Percentiles rank a stretch among this genome's conserved stretches.
Conservation (phyloP, 2,797 vertebrate species). For the Myotis myotis region DNA sequence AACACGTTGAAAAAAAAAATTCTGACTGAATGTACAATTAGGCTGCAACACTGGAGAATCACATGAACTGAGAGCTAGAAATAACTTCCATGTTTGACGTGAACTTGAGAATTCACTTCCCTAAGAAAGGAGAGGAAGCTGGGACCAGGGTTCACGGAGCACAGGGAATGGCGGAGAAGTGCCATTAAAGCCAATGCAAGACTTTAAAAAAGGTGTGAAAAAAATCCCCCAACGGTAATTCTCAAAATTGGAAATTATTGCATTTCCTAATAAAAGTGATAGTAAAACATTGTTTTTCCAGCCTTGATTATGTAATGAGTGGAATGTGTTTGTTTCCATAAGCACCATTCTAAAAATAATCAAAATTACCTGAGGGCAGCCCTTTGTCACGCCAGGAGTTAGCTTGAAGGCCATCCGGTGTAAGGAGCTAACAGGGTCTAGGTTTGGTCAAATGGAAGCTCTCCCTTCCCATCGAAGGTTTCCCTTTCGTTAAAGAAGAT, state of each 20-base stretch:
- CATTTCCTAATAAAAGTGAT: constrained; percentile 64
- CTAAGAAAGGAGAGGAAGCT: background rate
- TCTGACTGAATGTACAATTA: constrained; percentile 37
- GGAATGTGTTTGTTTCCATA: constrained; percentile 65
- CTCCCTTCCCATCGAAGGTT: background rate
- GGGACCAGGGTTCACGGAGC: background rate
- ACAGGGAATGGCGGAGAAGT: background rate
- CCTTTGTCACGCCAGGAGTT: constrained; percentile 47
- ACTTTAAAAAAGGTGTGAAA: background rate
- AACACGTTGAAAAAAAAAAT: constrained; percentile 12
- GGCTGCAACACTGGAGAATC: background rate
- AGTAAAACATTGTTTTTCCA: constrained; percentile 64
- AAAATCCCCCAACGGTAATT: background rate
- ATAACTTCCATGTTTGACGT: background rate
- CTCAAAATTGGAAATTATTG: constrained; percentile 67
- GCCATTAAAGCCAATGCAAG: background rate
- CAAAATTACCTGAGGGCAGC: constrained; percentile 62
- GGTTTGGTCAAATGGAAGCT: background rate
- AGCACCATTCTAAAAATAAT: constrained; percentile 50
- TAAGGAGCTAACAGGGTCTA: background rate
- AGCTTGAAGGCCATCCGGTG: background rate
- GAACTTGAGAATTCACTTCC: background rate
- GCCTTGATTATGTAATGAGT: constrained; percentile 60
- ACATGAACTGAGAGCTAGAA: constrained; percentile 16
- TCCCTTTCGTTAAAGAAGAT: background rate